Base-by-base conservation (phyloP, 2,888 invertebrate species). In the Cosmopolites sordidus region DNA sequence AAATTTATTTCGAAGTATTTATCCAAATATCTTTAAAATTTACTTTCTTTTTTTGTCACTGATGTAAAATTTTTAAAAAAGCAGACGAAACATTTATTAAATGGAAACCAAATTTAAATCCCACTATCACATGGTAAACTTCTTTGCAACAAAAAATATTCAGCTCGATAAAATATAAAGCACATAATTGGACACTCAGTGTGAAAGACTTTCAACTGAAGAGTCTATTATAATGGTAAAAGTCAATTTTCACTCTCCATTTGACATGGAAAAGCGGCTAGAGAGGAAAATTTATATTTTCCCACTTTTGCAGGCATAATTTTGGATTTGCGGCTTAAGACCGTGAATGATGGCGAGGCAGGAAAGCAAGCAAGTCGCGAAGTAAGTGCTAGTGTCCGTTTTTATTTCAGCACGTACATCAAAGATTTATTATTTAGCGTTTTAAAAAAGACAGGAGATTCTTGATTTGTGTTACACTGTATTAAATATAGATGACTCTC, bases 241-340 rank as follows among this genome's bases (percentile, higher is more conserved):
- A 71, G 69, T 71, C 70, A 72, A 73, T 73, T 73, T 73, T 70
- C 70, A 70, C 69, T 67, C 69, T 71, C 72, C 71, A 72, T 72
- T 73, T 73, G 67, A 62, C 66, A 11, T 11, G 8, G 15, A 16
- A 40, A 40, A 11, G 11, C 2, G 33, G 33, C 33, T n/a, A 33
- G n/a, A 2, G 33, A 5, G 33, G 33, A 11, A 12, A 33, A 33
- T 33, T 33, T 33, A 12, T 33, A 12, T n/a, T 5, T 12, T 12
- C 11, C 12, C 33, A 12, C 33, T 12, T 12, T 12, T 4, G 12
- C n/a, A 16, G 40, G 43, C 46, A 53, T 56, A 52, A 54, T 53
- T 57, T 57, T 12, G 52, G 58, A 51, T 52, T 55, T 58, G 42
- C 49, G 22, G 33, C 29, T 55, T 33, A 55, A 58, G 43, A 30